These are phyloP conservation scores for Balaeniceps rex DNA, from an alignment of 2,113 vertebrate genomes.

Conservation along the genomic window DNA sequence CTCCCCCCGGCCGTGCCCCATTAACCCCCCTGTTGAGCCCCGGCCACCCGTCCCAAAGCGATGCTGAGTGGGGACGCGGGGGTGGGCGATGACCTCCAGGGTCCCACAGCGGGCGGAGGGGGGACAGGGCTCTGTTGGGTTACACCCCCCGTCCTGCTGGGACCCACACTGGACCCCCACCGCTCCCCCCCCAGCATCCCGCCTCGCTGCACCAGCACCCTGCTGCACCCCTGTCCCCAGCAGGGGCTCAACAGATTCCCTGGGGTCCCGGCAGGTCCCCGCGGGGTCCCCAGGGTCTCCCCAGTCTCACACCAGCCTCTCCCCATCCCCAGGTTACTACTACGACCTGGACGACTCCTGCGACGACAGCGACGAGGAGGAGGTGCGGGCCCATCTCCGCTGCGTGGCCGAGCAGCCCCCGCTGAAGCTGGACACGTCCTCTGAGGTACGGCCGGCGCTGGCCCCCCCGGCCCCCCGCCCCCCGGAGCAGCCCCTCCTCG, in stretches of 20 bases:
- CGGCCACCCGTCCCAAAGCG: accelerated
- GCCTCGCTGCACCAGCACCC: not conserved
- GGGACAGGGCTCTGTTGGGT: not conserved
- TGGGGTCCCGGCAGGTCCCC: not conserved
- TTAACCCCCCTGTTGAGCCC: not conserved
- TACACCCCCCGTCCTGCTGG: accelerated
- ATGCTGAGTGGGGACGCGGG: accelerated
- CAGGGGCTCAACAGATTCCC: not conserved
- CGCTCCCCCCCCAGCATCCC: not conserved
- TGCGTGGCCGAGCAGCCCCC: slow-evolving; percentile 93
- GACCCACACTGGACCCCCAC: accelerated
- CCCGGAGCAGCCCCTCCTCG: not conserved
- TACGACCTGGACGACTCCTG: slow-evolving; percentile 98
- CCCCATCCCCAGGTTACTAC: slow-evolving; percentile 84
- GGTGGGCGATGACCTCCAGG: accelerated
- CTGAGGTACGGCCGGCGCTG: slow-evolving; percentile 78
- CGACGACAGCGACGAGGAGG: slow-evolving; percentile 96
- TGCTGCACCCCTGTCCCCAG: not conserved
- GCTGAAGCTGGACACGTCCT: slow-evolving; percentile 92
- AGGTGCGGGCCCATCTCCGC: slow-evolving; percentile 92
- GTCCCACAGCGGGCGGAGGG: not conserved
- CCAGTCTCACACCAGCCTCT: not conserved
- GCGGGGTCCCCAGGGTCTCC: not conserved
- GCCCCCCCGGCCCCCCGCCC: not conserved
- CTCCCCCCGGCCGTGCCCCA: accelerated